Percentiles rank a stretch among this genome's conserved stretches.
phyloP scores from a whole-genome alignment of 2,113 vertebrate genomes.

The Thamnaconus septentrionalis region DNA sequence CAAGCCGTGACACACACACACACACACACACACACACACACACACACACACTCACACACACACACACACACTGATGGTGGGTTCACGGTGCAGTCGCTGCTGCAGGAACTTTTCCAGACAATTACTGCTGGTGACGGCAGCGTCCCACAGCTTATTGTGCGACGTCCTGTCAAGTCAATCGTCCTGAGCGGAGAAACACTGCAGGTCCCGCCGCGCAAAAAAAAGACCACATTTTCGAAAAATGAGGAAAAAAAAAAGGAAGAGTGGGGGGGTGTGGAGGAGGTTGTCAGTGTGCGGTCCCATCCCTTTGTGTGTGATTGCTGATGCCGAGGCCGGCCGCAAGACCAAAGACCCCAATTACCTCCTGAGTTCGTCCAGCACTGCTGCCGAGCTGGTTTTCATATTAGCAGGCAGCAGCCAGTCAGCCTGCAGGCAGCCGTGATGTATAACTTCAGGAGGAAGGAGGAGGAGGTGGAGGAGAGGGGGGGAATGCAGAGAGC shows the following conservation, averaged over 20 bases:
- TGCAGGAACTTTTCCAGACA: slow-evolving; percentile 46
- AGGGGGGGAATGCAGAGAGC: slow-evolving; percentile 4
- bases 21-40: neutral
- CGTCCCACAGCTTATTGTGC: neutral
- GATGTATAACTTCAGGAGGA: slow-evolving; percentile 28
- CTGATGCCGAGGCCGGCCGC: slow-evolving; percentile 9
- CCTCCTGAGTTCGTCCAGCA: slow-evolving; percentile 38
- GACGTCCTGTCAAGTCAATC: slow-evolving; percentile 1
- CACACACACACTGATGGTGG: neutral
- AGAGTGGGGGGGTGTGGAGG: no score
- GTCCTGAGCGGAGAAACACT: neutral
- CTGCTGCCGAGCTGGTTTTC: slow-evolving; percentile 28
- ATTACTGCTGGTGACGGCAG: slow-evolving; percentile 28
- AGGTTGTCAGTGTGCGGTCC: slow-evolving; percentile 2
- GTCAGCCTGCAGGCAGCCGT: slow-evolving; percentile 44
- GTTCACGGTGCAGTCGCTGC: slow-evolving; percentile 22
- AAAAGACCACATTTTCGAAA: neutral
- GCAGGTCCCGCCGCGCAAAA: neutral
- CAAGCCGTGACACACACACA: neutral
- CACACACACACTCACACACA: slow-evolving; percentile 4
- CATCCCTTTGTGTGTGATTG: slow-evolving; percentile 39
- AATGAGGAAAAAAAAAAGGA: neutral
- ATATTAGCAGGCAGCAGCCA: slow-evolving; percentile 44
- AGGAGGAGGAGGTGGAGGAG: neutral
- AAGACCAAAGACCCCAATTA: slow-evolving; percentile 54